Evolutionary conservation across 2,888 invertebrate genomes (phyloP).

Genomic region (Cheiracanthium punctorium): DNA sequence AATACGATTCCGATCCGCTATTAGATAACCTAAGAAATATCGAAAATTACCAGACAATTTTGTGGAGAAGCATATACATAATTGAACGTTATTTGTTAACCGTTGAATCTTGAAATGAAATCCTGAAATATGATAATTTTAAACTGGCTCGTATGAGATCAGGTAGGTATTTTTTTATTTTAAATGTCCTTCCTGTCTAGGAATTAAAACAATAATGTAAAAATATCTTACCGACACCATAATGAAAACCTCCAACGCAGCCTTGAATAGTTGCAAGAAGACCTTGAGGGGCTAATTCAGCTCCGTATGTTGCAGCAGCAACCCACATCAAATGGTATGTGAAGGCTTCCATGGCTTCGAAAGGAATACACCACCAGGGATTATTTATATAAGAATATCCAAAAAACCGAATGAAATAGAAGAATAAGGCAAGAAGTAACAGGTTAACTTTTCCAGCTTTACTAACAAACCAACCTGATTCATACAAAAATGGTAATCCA

Average conservation of each 20-base stretch:
- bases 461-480: conserved; percentile 87
- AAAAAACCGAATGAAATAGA: conserved; percentile 86
- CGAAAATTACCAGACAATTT: no score
- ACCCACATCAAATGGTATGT: conserved; percentile 94
- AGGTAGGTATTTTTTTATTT: no score
- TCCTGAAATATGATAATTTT: no score
- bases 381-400: conserved; percentile 89
- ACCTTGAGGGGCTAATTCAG: conserved; percentile 87
- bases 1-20: no score
- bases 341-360: conserved; percentile 89
- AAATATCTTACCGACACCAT: conserved; percentile 83
- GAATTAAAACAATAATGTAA: no score
- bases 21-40: no score
- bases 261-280: conserved; percentile 90
- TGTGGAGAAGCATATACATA: no score
- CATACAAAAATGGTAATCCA: conserved; percentile 89
- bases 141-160: no score
- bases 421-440: conserved; percentile 88
- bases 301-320: conserved; percentile 91
- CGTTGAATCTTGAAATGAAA: no score
- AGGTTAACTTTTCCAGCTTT: conserved; percentile 89
- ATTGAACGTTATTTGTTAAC: no score
- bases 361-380: conserved; percentile 92
- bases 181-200: no score
- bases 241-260: conserved; percentile 90